Conservation (phyloP, 2,797 vertebrate species). For the Mormyrus hasselquistii region DNA sequence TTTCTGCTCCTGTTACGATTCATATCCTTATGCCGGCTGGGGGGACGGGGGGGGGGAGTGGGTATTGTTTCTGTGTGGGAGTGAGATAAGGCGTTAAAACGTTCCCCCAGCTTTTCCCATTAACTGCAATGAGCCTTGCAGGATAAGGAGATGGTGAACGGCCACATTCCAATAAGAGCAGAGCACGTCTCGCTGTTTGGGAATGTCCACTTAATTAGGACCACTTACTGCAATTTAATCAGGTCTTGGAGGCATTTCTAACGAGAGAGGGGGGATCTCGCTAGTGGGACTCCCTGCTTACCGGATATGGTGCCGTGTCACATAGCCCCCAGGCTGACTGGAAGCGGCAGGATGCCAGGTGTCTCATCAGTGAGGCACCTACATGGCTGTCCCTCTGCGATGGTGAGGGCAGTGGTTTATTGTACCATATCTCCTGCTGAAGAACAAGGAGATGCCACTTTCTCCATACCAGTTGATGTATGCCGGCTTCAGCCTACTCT, state of each 20-base stretch:
- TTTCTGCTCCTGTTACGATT: conserved; percentile 29
- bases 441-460: neutral
- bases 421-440: conserved; percentile 11
- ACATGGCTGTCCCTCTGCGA: conserved; percentile 36
- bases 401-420: neutral
- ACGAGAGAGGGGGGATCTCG: conserved; percentile 16
- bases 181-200: conserved; percentile 9
- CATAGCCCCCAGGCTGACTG: neutral
- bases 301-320: conserved; percentile 15
- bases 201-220: conserved; percentile 25
- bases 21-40: conserved; percentile 22
- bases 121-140: conserved; percentile 7
- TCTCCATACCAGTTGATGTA: neutral
- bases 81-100: neutral
- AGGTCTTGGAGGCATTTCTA: conserved; percentile 22
- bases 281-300: neutral
- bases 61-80: conserved; percentile 11
- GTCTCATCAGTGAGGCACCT: conserved; percentile 37
- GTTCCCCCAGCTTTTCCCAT: neutral
- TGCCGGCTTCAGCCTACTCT: neutral
- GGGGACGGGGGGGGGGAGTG: neutral
- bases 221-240: conserved; percentile 23
- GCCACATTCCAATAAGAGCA: neutral
- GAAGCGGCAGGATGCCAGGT: conserved; percentile 27
- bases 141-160: neutral